Evolutionary conservation across 2,888 invertebrate species (phyloP), one percentile per base, ranked within the genome.

Genomic region (Lycocerus yunnanus): DNA sequence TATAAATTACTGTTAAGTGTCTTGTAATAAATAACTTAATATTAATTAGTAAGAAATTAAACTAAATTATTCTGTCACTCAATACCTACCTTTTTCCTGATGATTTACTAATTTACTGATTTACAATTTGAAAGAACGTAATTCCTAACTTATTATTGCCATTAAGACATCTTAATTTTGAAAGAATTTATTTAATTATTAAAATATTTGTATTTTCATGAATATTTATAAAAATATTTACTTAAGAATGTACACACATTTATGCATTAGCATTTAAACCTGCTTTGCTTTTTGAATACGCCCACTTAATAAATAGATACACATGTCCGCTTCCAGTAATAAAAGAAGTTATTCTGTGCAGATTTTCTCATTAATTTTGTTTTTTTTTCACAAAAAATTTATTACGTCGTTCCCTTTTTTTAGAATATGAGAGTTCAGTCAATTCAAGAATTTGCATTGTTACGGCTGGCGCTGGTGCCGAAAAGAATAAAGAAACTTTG

Each of bases 361-460:
- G n/a, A 43, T 43, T 43, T n/a, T 43, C 43, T 43, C 43, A 43
- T 43, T 43, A 43, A 43, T 43, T 43, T 43, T 43, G 43, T 43
- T 43, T 43, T 43, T 43, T 43, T 43, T 27, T 27, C 13, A 1
- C n/a, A n/a, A 43, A 43, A 43, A 43, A 43, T n/a, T 43, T 43
- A 43, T 43, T n/a, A 43, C 2, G 6, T n/a, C n/a, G 43, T n/a
- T 43, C 43, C 8, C 43, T 43, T n/a, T 27, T 27, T 43, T 27
- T 77, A 89, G 90, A 92, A 84, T 91, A 90, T 80, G 82, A 86
- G 10, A 84, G 87, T 59, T 89, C 90, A 15, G 87, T 88, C 66
- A 88, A 89, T 72, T 90, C 90, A 6, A 86, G 88, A 67, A 87
- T 92, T 13, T 90, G 90, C 81, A 89, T 92, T 61, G 88, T 92